Evolutionary conservation across 2,888 invertebrate species (phyloP), one percentile per base, ranked within the genome.

Genomic region (Blomia tropicalis): DNA sequence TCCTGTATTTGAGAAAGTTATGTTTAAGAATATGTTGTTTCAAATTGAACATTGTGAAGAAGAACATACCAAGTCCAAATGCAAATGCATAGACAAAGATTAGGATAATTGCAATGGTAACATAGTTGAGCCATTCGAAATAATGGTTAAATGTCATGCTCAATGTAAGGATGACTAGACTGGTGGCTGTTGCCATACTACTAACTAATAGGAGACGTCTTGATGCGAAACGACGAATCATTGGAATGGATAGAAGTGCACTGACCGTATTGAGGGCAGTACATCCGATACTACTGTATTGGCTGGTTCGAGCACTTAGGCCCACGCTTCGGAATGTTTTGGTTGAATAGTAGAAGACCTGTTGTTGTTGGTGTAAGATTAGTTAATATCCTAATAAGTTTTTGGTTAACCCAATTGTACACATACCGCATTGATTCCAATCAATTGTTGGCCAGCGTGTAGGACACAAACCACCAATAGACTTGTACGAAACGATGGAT

Each of bases 301-400:
- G 59, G 25, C 43, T 43, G 19, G n/a, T n/a, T 27, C 14, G 2
- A 14, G 17, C 47, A 43, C 27, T 43, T 22, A 58, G 43, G 27
- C 59, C 59, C 2, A 58, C 43, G 22, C 43, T 23, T 11, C 27
- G 36, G 36, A 58, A 58, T 36, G 59, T 58, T 11, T 41, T 58
- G 17, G 59, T 58, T 4, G 59, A 58, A 29, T 58, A 58, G 27
- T 58, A 58, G 22, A 58, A 58, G n/a, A 58, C 36, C 36, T 36
- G 36, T 11, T 36, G 36, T 36, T 7, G 36, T 36, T 36, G 17
- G 36, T 36, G 7, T 7, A n/a, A n/a, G n/a, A n/a, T n/a, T n/a
- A n/a, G n/a, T n/a, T n/a, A n/a, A n/a, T 17, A 36, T 7, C 36
- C 36, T 7, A 36, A 36, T 36, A 36, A 17, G 7, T 36, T 36